phyloP scores from a whole-genome alignment of 2,888 invertebrate species.

The Drosophila phalerata region DNA sequence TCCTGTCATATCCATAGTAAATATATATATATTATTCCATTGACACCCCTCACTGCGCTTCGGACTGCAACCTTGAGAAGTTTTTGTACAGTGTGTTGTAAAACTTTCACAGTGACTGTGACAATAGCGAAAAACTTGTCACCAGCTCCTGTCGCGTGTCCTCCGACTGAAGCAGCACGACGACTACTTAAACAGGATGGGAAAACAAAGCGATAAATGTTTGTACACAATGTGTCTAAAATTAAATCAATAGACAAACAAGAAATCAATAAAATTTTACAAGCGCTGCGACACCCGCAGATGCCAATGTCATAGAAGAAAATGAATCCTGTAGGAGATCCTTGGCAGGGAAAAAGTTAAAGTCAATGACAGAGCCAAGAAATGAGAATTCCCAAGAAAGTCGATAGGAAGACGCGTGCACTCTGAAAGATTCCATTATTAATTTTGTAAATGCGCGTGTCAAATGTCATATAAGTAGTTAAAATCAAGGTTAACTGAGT shows the following conservation, averaged over 20 bases:
- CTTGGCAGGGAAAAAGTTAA: conserved; percentile 12
- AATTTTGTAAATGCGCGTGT: conserved; percentile 78
- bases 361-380: conserved; percentile 5
- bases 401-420: conserved; percentile 56
- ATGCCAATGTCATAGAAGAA: conserved; percentile 36
- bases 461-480: conserved; percentile 64
- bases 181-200: conserved; percentile 76
- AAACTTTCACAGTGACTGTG: conserved; percentile 50
- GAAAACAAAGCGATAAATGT: conserved; percentile 32
- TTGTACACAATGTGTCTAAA: conserved; percentile 26
- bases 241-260: conserved; percentile 62
- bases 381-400: conserved; percentile 31
- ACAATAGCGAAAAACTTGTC: conserved; percentile 67
- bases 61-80: conserved; percentile 51
- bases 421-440: conserved; percentile 65
- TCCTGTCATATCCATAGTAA: conserved; percentile 18
- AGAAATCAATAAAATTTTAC: conserved; percentile 73
- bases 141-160: conserved; percentile 81
- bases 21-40: background rate
- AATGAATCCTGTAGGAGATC: conserved; percentile 2
- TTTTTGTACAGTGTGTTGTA: conserved; percentile 10
- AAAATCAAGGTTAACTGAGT: conserved; percentile 68
- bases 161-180: conserved; percentile 75
- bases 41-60: conserved; percentile 12
- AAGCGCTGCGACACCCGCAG: conserved; percentile 71